Evolutionary conservation across 2,888 invertebrate genomes (phyloP), one percentile per base, ranked within the genome.

Genomic region (Luffia ferchaultella): DNA sequence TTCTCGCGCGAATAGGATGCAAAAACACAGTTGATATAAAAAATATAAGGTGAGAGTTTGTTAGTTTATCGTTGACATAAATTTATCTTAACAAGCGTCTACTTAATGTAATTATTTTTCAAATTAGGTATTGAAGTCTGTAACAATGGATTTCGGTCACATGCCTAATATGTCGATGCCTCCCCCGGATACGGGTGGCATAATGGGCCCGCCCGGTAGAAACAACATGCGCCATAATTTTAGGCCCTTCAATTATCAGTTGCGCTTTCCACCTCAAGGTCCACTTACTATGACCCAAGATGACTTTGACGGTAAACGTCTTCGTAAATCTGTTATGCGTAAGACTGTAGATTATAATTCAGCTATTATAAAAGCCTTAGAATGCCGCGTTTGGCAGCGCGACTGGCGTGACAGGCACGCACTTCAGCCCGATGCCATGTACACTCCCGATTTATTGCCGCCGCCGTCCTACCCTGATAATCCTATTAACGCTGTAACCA

Each of bases 321-420:
- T 97, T 62, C 86, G 98, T 64, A 98, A 98, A 85, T 96, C 97
- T 60, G 95, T 97, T 57, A 96, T 97, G 90, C 88, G 98, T 60
- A 97, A 97, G 85, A 98, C 98, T 30, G 97, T 98, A 50, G 98
- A 98, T 84, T 98, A 98, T 76, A 98, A 98, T 86, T 92, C 97
- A 17, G 90, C 98, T 41, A 93, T 98, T 64, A 93, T 97, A 54
- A 93, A 93, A 73, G 93, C 93, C 63, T 76, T 98, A 63, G 95
- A 98, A 88, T 91, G 92, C 80, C 90, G 98, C 57, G 88, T 98
- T 53, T 98, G 97, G 97, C 97, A 98, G 74, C 85, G 97, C 59
- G 97, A 98, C 73, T 90, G 89, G 76, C 85, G 96, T 60, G 98
- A 98, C 70, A 86, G 94, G 58, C 87, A 93, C 62, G 92, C 93